These are phyloP conservation scores for Arion vulgaris DNA, from an alignment of 1,140 invertebrate species.

Conservation along the genomic window DNA sequence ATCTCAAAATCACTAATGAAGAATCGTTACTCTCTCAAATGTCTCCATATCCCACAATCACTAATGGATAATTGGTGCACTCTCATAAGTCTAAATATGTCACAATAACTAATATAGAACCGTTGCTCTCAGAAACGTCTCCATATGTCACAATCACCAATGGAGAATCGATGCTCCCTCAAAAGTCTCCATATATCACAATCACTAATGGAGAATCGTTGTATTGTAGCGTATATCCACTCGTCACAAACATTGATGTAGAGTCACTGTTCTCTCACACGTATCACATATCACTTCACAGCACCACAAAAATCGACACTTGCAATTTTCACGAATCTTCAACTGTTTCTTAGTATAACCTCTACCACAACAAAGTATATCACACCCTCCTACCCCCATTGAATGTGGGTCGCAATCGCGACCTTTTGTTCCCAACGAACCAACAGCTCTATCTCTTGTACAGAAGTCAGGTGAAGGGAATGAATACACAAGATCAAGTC, in stretches of 20 bases:
- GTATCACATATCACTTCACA: conserved; percentile 67
- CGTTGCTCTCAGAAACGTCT: too few species aligned
- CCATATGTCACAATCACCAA: too few species aligned
- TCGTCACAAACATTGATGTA: conserved; percentile 41
- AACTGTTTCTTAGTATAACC: conserved; percentile 52
- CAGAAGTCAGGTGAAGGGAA: conserved; percentile 94
- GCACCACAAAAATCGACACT: conserved; percentile 66
- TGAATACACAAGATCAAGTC: conserved; percentile 89
- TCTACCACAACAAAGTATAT: conserved; percentile 73
- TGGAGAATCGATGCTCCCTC: too few species aligned
- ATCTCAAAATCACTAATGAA: too few species aligned
- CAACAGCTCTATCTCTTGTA: conserved; percentile 69
- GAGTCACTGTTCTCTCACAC: conserved; percentile 53
- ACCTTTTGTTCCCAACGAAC: conserved; percentile 62
- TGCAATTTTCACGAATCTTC: conserved; percentile 60
- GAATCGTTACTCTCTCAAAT: too few species aligned
- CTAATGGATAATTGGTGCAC: too few species aligned
- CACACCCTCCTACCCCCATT: conserved; percentile 71
- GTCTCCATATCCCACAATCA: too few species aligned
- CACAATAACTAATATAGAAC: too few species aligned
- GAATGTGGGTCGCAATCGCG: conserved; percentile 71
- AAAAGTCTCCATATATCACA: too few species aligned
- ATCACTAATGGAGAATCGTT: too few species aligned
- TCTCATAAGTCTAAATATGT: too few species aligned
- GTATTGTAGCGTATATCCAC: too few species aligned